Evolutionary conservation across 2,113 vertebrate species (phyloP).

Genomic region (Mormyrus lacerda): DNA sequence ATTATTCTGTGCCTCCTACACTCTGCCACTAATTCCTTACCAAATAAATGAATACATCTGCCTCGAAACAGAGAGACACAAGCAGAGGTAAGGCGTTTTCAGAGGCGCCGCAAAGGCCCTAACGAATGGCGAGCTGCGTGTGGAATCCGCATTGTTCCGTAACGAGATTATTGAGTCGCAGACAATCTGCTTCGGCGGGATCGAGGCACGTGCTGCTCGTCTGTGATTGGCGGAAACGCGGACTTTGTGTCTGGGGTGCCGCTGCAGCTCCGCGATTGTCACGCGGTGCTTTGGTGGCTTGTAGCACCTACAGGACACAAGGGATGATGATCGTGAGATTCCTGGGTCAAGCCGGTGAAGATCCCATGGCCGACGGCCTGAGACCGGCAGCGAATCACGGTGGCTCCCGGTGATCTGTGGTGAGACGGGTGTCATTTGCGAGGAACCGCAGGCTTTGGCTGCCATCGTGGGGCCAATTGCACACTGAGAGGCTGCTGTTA

Average conservation of each 20-base stretch:
- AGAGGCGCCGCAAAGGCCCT: background rate
- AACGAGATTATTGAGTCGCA: background rate
- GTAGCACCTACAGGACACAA: constrained; percentile 33
- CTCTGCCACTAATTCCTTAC: constrained; percentile 28
- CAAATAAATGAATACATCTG: constrained; percentile 28
- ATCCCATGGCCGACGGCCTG: background rate
- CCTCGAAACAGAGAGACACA: constrained; percentile 1
- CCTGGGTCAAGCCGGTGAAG: background rate
- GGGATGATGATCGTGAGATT: background rate
- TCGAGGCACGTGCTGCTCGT: background rate
- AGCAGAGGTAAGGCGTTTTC: constrained; percentile 23
- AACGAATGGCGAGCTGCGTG: background rate
- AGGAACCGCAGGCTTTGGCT: background rate
- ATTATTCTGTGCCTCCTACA: constrained; percentile 39
- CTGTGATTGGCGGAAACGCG: background rate
- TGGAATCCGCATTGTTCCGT: background rate
- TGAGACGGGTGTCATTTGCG: background rate
- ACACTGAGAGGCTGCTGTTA: background rate
- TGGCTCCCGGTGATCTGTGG: background rate
- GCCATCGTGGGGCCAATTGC: background rate
- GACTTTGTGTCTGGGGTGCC: constrained; percentile 50
- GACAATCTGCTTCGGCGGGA: background rate
- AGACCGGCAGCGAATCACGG: background rate
- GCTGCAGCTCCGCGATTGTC: constrained; percentile 51
- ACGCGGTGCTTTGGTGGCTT: constrained; percentile 17